A percentile compares a stretch with the other conserved stretches of the same genome.
Conservation (phyloP, 1,140 invertebrate genomes). For the Lordiphosa clarofinis region DNA sequence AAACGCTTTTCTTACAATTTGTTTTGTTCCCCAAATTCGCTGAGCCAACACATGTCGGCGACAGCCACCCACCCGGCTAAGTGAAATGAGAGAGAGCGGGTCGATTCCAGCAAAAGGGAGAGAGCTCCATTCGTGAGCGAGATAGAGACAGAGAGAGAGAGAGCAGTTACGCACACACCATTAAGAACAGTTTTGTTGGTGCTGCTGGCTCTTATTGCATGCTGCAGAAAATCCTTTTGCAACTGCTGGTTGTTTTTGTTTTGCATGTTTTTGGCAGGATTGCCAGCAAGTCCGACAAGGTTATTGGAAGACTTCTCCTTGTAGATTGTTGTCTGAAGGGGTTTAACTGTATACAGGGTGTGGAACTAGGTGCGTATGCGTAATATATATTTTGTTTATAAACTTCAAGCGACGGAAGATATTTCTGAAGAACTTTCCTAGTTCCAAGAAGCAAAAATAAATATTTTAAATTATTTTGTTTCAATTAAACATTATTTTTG, state of each 20-base stretch:
- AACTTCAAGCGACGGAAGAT: neutral
- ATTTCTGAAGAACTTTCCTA: too few relatives aligned
- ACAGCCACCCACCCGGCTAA: neutral
- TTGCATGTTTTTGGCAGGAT: constrained; percentile 9
- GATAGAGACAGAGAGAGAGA: too few relatives aligned
- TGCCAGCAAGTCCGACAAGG: constrained; percentile 42
- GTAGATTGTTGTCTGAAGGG: constrained; percentile 10
- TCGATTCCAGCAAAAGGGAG: constrained; percentile 5
- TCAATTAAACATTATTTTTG: too few relatives aligned
- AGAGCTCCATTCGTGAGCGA: constrained; percentile 8
- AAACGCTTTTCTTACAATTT: constrained; percentile 53
- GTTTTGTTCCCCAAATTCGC: constrained; percentile 65
- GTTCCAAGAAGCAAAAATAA: too few relatives aligned
- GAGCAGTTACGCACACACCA: neutral
- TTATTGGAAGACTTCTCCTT: constrained; percentile 52
- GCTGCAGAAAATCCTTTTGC: constrained; percentile 18
- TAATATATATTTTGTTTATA: constrained; percentile 6
- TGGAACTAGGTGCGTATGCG: constrained; percentile 29
- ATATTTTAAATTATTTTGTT: too few relatives aligned
- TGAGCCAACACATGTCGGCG: neutral
- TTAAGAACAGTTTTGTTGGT: constrained; percentile 8
- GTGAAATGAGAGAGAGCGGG: constrained; percentile 15
- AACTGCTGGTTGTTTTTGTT: neutral
- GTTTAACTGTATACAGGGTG: too few relatives aligned
- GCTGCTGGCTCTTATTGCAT: constrained; percentile 13